Evolutionary conservation across 2,888 invertebrate genomes (phyloP), one percentile per base, ranked within the genome.

Genomic region (Latrodectus hesperus): DNA sequence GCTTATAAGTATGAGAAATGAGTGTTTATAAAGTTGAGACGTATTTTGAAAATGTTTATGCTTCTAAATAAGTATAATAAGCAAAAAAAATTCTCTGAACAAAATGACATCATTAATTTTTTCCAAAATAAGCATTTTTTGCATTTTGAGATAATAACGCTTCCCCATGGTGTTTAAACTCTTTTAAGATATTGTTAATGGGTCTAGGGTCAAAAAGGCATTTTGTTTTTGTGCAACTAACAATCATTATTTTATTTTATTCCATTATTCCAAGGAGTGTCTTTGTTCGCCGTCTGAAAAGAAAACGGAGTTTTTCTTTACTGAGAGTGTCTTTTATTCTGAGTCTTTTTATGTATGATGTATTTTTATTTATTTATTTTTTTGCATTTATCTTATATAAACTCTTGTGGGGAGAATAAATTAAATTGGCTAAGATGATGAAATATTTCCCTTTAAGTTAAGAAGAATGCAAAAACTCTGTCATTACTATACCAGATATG

Each of bases 31-130:
- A 22, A 51, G 22, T 60, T 60, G 77, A 60, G 52, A 49, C 64
- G 17, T 64, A 72, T 68, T 77, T 68, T 67, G 67, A 26, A 77
- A 77, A 38, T 38, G 72, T 72, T 65, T 80, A 64, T 72, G 64
- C 80, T 60, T 71, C 70, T 72, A 71, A 71, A 72, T 72, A 72
- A 65, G 52, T 80, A 71, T 26, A 70, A 79, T 77, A 80, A 70
- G 55, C 51, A 72, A 60, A 68, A 64, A 65, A 71, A 80, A 26
- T 11, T 14, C 49, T 64, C 12, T 65, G 72, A 80, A 80, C 72
- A 72, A 80, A 72, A 72, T 76, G 65, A 76, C 76, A 71, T 80
- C 80, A 80, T 80, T 80, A 80, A 80, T 80, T 80, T 80, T 51
- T 71, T 80, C 68, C 72, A 17, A 80, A 80, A 80, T 80, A 80